Conservation (phyloP, 2,797 vertebrate species). For the Austrolebias charrua region DNA sequence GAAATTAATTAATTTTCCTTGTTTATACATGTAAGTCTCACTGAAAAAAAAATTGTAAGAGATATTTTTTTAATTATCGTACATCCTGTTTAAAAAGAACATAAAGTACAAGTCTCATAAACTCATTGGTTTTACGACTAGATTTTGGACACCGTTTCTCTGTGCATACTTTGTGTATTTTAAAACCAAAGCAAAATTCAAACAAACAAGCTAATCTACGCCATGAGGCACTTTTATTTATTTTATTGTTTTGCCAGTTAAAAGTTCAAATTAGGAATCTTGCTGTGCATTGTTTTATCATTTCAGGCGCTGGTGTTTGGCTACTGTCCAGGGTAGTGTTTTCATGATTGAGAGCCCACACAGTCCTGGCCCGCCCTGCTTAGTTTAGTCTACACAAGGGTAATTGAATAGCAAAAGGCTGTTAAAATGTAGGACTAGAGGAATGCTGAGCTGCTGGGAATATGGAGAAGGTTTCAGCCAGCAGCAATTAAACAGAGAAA, state of each 20-base stretch:
- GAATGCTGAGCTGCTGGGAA: constrained; percentile 70
- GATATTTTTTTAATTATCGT: no score
- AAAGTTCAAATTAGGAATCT: constrained; percentile 39
- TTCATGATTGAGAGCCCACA: constrained; percentile 67
- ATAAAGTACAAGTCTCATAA: no score
- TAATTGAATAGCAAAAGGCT: constrained; percentile 74
- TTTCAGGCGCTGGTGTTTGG: constrained; percentile 48
- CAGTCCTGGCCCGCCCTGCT: constrained; percentile 45
- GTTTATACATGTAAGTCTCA: no score
- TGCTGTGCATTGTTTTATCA: constrained; percentile 46
- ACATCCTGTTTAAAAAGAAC: no score
- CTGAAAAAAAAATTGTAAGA: no score
- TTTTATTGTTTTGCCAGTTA: constrained; percentile 19
- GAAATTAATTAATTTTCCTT: no score
- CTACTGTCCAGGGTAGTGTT: constrained; percentile 52
- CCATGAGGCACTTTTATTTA: constrained; percentile 1
- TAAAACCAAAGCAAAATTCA: neutral
- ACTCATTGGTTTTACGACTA: neutral
- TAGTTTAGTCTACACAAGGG: constrained; percentile 63
- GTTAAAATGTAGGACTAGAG: constrained; percentile 62
- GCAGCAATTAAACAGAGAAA: constrained; percentile 83
- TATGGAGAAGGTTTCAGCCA: constrained; percentile 72
- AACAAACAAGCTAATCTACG: constrained; percentile 9
- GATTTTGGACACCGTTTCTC: neutral
- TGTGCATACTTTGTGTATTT: neutral